phyloP scores from a whole-genome alignment of 1,140 invertebrate species.

The Camponotus floridanus region DNA sequence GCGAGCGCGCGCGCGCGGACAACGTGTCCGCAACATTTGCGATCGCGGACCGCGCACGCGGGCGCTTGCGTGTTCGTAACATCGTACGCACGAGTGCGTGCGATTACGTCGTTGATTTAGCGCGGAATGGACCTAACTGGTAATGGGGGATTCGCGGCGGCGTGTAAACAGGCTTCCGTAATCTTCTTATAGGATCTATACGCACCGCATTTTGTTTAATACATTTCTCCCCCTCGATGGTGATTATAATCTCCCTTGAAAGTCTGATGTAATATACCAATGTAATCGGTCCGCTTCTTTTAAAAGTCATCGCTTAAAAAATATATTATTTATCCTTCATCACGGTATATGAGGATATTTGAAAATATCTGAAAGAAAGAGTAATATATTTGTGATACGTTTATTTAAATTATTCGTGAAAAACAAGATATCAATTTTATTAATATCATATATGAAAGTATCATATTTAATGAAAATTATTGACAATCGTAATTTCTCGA shows the following conservation, averaged over 20 bases:
- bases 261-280: background rate
- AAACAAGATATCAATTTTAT: background rate
- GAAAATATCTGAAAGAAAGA: background rate
- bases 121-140: conserved; percentile 72
- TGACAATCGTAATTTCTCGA: conserved; percentile 42
- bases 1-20: conserved; percentile 49
- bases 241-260: background rate
- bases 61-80: conserved; percentile 51
- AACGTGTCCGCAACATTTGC: conserved; percentile 49
- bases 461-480: background rate
- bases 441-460: background rate
- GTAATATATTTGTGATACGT: background rate
- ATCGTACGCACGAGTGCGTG: conserved; percentile 46
- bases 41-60: conserved; percentile 52
- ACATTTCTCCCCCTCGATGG: background rate
- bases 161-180: conserved; percentile 52
- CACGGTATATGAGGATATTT: background rate
- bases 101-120: conserved; percentile 64
- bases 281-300: background rate
- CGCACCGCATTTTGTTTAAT: conserved; percentile 47
- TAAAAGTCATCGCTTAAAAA: conserved; percentile 4
- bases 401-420: conserved; percentile 6
- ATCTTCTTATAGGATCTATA: conserved; percentile 51
- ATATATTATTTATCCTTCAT: no score
- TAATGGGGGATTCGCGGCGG: conserved; percentile 44